Percentiles rank a stretch among this genome's conserved stretches.
These are phyloP conservation scores for Psilopsiagon aurifrons DNA, from an alignment of 2,113 vertebrate genomes.

Conservation along the genomic window DNA sequence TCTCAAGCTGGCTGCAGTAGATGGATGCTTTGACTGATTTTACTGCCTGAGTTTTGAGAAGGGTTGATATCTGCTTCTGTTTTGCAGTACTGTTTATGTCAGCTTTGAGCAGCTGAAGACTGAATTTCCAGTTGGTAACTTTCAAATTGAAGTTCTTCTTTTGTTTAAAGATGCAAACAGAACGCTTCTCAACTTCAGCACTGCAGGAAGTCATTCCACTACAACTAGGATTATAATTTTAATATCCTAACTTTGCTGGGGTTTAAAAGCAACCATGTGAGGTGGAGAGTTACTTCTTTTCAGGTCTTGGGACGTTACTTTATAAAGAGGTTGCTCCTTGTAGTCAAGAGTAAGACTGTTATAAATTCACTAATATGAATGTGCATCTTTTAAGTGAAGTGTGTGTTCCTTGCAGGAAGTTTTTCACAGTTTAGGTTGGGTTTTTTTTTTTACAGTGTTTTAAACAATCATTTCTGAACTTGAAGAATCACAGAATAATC, in stretches of 20 bases:
- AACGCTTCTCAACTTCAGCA: neutral
- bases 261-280: neutral
- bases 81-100: neutral
- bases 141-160: neutral
- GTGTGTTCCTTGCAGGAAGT: neutral
- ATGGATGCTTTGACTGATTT: neutral
- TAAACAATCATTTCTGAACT: neutral
- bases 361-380: neutral
- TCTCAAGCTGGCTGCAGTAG: neutral
- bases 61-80: neutral
- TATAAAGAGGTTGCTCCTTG: neutral
- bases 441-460: neutral
- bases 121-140: neutral
- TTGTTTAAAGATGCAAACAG: neutral
- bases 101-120: neutral
- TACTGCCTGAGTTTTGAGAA: neutral
- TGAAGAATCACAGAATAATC: no score
- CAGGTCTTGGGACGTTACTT: neutral
- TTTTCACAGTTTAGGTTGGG: neutral
- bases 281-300: neutral
- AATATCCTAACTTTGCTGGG: neutral
- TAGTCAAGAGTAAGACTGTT: neutral
- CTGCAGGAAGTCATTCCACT: neutral
- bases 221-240: neutral
- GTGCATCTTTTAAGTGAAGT: neutral